Conservation (phyloP, 53 echinoderm and acorn worm genomes). For the Pentamera pediparva region DNA sequence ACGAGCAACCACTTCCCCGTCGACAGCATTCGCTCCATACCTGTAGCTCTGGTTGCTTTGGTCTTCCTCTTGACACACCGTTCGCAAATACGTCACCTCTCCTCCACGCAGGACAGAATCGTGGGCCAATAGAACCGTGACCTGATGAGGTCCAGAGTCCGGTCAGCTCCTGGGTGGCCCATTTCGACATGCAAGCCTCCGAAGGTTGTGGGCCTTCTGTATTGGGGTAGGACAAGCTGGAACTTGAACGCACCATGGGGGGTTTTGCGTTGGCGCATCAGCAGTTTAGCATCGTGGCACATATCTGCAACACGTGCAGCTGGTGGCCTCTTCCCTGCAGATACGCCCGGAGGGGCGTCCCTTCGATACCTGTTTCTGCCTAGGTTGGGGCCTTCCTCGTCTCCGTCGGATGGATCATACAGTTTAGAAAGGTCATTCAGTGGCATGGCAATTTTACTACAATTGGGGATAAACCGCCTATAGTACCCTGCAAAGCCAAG, state of each 20-base stretch:
- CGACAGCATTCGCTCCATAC: too few species aligned
- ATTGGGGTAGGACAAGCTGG: background rate
- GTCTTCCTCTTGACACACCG: too few species aligned
- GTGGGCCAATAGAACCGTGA: conserved; percentile 55
- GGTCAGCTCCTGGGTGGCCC: conserved; percentile 47
- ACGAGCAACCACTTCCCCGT: too few species aligned
- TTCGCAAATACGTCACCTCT: conserved; percentile 26
- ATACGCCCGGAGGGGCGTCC: conserved; percentile 3
- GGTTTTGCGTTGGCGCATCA: too few species aligned
- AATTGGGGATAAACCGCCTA: too few species aligned
- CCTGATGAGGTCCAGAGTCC: conserved; percentile 45
- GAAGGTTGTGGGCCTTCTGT: conserved; percentile 12
- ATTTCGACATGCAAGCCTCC: conserved; percentile 38
- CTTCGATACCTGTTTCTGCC: background rate
- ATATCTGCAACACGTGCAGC: too few species aligned
- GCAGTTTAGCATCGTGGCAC: too few species aligned
- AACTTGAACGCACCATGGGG: too few species aligned
- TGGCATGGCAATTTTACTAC: conserved; percentile 26
- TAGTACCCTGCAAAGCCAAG: too few species aligned
- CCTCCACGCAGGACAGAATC: conserved; percentile 33
- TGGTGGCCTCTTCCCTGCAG: too few species aligned
- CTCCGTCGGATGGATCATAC: conserved; percentile 4
- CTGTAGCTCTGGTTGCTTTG: too few species aligned
- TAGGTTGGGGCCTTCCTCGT: background rate
- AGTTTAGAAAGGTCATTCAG: conserved; percentile 21